Base-by-base conservation (phyloP, 2,113 vertebrate species). In the Trogon surrucura region DNA sequence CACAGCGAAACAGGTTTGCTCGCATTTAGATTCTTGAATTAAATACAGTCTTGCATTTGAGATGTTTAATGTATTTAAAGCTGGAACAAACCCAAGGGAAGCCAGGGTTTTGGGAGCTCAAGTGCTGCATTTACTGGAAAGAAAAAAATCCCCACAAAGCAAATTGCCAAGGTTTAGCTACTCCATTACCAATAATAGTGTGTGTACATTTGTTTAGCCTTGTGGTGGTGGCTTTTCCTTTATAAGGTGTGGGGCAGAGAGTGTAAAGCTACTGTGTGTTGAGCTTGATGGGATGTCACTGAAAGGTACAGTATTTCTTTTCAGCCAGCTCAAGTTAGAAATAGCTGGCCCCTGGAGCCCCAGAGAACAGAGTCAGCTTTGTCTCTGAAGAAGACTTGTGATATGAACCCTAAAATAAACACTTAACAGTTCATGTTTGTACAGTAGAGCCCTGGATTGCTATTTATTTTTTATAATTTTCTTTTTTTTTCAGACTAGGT, bases 341-440 rank as follows among this genome's bases (percentile, higher is more conserved):
- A 41, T 27, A 91, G 80, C 41, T 88, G 64, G n/a, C n/a, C n/a
- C n/a, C n/a, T n/a, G n/a, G n/a, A n/a, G 34, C 38, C 93, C 69
- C 22, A 27, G 89, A 60, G 87, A 93, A 70, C 73, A 48, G 60
- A 85, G 23, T 91, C 85, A 96, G 86, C 90, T 97, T 97, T 97
- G 95, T 93, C 91, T 97, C 94, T 97, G 90, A 67, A 95, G 97
- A 96, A 97, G 32, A 45, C 95, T 97, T 97, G 96, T 98, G 97
- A 94, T 97, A 90, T 84, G 89, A 98, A 96, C 96, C 97, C 96
- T 97, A 87, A 97, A 98, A 98, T 98, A 97, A 98, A 98, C 92
- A 96, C 96, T 53, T 97, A 97, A 96, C 96, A 95, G 91, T 95
- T 97, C 96, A 91, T 36, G 14, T 74, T 77, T 94, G 45, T 97